phyloP scores from a whole-genome alignment of 2,888 invertebrate genomes.

The Parelbella ahira region DNA sequence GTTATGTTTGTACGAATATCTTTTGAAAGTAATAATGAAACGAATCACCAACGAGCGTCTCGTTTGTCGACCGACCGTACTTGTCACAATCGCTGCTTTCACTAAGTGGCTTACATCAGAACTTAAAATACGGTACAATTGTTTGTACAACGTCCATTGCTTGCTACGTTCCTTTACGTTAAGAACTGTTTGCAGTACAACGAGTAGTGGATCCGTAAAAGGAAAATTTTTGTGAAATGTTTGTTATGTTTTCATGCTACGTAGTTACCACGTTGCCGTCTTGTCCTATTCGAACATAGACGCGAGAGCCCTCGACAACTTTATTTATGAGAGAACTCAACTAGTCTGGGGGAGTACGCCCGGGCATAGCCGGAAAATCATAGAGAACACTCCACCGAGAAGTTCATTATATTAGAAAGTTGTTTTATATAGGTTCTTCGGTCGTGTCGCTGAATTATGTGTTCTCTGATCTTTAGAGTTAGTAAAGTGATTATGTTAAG shows the following conservation, averaged over 20 bases:
- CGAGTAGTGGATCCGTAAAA: conserved; percentile 19
- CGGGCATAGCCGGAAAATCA: conserved; percentile 29
- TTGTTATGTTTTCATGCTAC: conserved; percentile 1
- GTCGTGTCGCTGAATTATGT: conserved; percentile 12
- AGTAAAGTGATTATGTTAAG: conserved; percentile 15
- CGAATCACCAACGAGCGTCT: conserved; percentile 36
- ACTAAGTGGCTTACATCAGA: conserved; percentile 18
- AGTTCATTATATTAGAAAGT: conserved; percentile 30
- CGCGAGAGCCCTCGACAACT: conserved; percentile 50
- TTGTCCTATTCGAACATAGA: conserved; percentile 46
- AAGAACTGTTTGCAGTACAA: no score
- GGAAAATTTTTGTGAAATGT: neutral
- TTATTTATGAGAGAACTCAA: conserved; percentile 62
- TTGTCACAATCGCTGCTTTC: conserved; percentile 35
- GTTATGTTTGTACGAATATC: no score
- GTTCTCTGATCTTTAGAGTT: conserved; percentile 16
- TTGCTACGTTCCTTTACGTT: no score
- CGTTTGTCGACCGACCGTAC: conserved; percentile 38
- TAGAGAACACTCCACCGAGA: conserved; percentile 25
- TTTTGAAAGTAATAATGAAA: conserved; percentile 38
- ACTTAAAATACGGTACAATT: neutral
- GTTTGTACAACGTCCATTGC: conserved; percentile 19
- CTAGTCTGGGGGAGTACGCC: conserved; percentile 31
- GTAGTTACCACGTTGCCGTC: conserved; percentile 33
- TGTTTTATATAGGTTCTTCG: conserved; percentile 13